These are phyloP conservation scores for Alcis repandata DNA, from an alignment of 2,888 invertebrate genomes.

Conservation along the genomic window DNA sequence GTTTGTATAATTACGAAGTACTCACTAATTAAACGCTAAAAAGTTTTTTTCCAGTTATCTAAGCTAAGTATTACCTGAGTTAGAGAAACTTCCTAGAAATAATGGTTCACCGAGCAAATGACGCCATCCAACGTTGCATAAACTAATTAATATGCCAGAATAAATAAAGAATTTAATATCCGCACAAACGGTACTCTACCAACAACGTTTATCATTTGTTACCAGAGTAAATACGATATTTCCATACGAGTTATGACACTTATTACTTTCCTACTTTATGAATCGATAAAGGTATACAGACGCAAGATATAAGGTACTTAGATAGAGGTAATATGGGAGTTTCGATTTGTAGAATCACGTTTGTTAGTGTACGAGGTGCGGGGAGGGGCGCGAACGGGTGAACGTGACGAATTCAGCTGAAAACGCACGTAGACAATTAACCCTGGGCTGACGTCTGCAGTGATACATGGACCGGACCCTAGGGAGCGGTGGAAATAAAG, in stretches of 20 bases:
- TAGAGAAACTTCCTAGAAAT: neutral
- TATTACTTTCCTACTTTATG: conserved; percentile 49
- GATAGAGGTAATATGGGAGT: conserved; percentile 46
- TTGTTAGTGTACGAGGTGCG: conserved; percentile 55
- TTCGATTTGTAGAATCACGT: conserved; percentile 58
- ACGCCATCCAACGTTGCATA: conserved; percentile 47
- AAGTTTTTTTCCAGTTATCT: no score
- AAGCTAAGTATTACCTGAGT: no score
- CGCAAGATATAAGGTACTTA: conserved; percentile 47
- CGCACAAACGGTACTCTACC: conserved; percentile 56
- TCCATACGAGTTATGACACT: conserved; percentile 51
- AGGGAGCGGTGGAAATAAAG: conserved; percentile 65
- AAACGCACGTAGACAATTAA: conserved; percentile 83
- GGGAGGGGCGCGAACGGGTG: conserved; percentile 54
- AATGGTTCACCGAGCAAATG: conserved; percentile 39
- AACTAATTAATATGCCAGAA: conserved; percentile 57
- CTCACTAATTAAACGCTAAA: neutral
- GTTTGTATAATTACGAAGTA: conserved; percentile 8
- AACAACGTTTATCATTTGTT: conserved; percentile 60
- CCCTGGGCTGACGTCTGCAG: conserved; percentile 75
- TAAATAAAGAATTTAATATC: conserved; percentile 66
- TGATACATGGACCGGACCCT: conserved; percentile 71
- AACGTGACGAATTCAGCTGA: conserved; percentile 77
- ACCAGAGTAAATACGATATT: conserved; percentile 54
- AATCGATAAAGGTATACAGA: conserved; percentile 44